Conservation (phyloP, 2,888 invertebrate species). For the Leptopilina drosophilae region DNA sequence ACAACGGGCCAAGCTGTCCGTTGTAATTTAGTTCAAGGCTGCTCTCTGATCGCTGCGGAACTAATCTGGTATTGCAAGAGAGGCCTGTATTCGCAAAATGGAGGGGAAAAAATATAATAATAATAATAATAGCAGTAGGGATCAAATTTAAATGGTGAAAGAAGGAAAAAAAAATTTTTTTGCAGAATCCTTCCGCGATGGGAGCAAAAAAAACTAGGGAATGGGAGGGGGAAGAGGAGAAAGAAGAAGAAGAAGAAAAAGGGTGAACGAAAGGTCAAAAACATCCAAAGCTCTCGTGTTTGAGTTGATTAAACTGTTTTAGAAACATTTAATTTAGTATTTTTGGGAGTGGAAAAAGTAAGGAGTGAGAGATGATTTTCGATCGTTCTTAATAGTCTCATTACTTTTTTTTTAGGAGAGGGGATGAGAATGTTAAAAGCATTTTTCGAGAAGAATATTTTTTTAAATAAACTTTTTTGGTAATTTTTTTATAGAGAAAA, state of each 20-base stretch:
- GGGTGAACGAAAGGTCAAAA: background rate
- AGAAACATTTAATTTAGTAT: background rate
- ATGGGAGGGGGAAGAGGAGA: background rate
- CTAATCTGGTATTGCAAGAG: constrained; percentile 57
- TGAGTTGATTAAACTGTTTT: too few relatives aligned
- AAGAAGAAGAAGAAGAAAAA: background rate
- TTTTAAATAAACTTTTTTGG: too few relatives aligned
- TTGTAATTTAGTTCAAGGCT: constrained; percentile 70
- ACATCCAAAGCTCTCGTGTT: background rate
- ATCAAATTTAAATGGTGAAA: constrained; percentile 11
- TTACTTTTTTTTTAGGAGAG: too few relatives aligned
- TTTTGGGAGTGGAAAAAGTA: too few relatives aligned
- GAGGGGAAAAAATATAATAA: constrained; percentile 12
- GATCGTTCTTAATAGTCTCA: too few relatives aligned
- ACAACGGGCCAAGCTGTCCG: constrained; percentile 58
- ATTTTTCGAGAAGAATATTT: too few relatives aligned
- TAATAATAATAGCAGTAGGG: constrained; percentile 9
- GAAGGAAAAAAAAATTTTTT: background rate
- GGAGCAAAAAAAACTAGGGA: background rate
- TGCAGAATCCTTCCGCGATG: background rate
- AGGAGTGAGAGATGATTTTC: too few relatives aligned
- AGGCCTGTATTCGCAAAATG: constrained; percentile 44
- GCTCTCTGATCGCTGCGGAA: constrained; percentile 62
- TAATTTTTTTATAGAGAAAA: too few relatives aligned
- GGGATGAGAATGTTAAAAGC: too few relatives aligned